Evolutionary conservation across 2,797 vertebrate species (phyloP), one percentile per base, ranked within the genome.

Genomic region (Anabacerthia variegaticeps): DNA sequence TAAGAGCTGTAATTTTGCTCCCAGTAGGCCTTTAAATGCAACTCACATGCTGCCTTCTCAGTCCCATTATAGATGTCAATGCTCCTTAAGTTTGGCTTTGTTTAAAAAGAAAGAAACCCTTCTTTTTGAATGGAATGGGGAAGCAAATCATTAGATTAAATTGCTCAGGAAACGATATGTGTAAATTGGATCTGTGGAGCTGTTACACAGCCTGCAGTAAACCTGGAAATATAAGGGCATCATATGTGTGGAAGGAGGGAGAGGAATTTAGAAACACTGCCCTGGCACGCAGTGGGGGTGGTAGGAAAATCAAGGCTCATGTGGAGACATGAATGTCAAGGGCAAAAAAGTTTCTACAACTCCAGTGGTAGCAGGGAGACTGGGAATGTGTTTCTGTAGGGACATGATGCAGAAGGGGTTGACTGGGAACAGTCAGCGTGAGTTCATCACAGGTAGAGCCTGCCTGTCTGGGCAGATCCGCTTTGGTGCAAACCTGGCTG

Each of bases 11-110:
- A 89, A 92, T 95, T 96, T 96, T 94, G 34, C 61, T 93, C 93
- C 84, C 93, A 46, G 91, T 91, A 68, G 86, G 88, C 49, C 61
- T 93, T 95, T 88, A 89, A 86, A 88, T 85, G 77, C 77, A 85
- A 16, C 84, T 89, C 69, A 59, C 43, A 22, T 66, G 71, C 81
- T 94, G 91, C 85, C 59, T 67, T 93, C 81, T 28, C 39, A 67
- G 81, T 71, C 68, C 90, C 65, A 48, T 87, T 94, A 74, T 44
- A 87, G 84, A 85, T 91, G 90, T 75, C 92, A 92, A 13, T 69
- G 90, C 78, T 88, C 43, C 62, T 84, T 87, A 77, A 87, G 75
- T 85, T 88, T 77, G 79, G 44, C 79, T 93, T 95, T 92, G 62
- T 95, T 95, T 88, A 77, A 87, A 91, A 89, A 82, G n/a, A 22